These are phyloP conservation scores for Meriones psammophilus DNA, from an alignment of 2,797 vertebrate species.

Conservation along the genomic window DNA sequence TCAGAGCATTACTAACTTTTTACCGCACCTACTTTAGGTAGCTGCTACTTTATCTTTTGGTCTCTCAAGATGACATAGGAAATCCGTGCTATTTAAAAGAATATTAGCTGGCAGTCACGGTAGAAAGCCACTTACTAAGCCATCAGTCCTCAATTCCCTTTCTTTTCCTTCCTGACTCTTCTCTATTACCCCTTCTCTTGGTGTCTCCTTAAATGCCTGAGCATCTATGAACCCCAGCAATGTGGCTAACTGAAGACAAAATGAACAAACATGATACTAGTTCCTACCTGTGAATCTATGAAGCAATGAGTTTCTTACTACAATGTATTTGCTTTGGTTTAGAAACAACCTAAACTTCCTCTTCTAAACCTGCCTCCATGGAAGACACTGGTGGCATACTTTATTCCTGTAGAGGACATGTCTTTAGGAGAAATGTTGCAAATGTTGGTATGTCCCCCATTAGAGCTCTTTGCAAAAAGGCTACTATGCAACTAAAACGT, in stretches of 20 bases:
- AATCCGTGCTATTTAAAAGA: not conserved
- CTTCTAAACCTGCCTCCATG: not conserved
- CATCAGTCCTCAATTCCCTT: not conserved
- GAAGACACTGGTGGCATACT: not conserved
- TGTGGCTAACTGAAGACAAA: not conserved
- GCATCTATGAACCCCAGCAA: not conserved
- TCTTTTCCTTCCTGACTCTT: not conserved
- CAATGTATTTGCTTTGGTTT: not conserved
- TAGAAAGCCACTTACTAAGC: not conserved
- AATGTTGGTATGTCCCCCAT: not conserved
- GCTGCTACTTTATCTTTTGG: too few species aligned
- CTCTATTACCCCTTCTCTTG: not conserved
- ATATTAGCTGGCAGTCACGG: not conserved
- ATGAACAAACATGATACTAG: not conserved
- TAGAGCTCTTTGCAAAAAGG: constrained; percentile 40
- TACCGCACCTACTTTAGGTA: too few species aligned
- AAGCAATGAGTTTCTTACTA: constrained; percentile 11
- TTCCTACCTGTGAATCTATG: constrained; percentile 20
- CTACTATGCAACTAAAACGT: constrained; percentile 4
- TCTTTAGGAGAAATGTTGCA: not conserved
- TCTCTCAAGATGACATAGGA: not conserved
- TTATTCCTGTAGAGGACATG: not conserved
- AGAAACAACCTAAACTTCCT: not conserved
- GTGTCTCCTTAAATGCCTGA: not conserved
- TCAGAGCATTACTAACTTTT: too few species aligned